Base-by-base conservation (phyloP, 2,888 invertebrate species). In the Eupithecia insigniata region DNA sequence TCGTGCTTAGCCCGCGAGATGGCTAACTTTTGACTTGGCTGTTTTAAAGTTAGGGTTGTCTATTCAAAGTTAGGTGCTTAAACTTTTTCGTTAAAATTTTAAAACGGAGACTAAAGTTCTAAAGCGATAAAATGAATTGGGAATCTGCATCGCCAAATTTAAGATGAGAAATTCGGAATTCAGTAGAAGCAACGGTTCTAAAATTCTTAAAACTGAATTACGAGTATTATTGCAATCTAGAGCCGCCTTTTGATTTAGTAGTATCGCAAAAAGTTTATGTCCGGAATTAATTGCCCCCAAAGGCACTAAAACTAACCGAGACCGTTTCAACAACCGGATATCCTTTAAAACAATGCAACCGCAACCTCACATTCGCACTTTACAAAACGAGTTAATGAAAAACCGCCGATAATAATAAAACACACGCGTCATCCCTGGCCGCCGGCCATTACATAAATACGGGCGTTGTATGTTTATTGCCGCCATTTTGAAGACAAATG, bases 401-500 rank as follows among this genome's bases (percentile, higher is more conserved):
- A 92, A 91, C 91, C 90, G 87, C 91, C 87, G 84, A 73, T 85
- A 89, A 88, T 88, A 89, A 93, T 93, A 92, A 92, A 92, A 84
- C 86, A 85, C 92, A 93, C 84, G 87, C 88, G 91, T 89, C 91
- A 93, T 83, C 93, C 93, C 93, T 93, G 85, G 79, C 83, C 80
- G 82, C 86, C 87, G 89, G 91, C 93, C 93, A 93, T 94, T 93
- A 92, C 93, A 94, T 94, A 94, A 94, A 94, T 94, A 93, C 92
- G 73, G 90, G 86, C 86, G 88, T 93, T 62, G 61, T 89, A 92
- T 93, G 93, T 93, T 94, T 93, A 94, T 93, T 93, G 91, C 94
- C 90, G 84, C 94, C 92, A 94, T 94, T 94, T 92, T 92, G 91
- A 93, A 94, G 94, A 94, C 93, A 94, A 93, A 94, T 93, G 93